These are phyloP conservation scores for Mus musculus DNA, from an alignment of 2,113 vertebrate species.

Conservation along the genomic window GRCm39 chr16:70319001-70319500, in stretches of 20 bases:
- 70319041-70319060: background rate
- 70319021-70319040: background rate
- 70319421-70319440: background rate
- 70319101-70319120: background rate
- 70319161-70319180: background rate
- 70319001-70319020: background rate
- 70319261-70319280: background rate
- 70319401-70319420: background rate
- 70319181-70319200: background rate
- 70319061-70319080: background rate
- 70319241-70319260: slow-evolving; percentile 6
- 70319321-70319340: background rate
- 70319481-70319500: background rate
- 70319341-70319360: background rate
- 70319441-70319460: background rate
- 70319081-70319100: background rate
- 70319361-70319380: background rate
- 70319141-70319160: background rate
- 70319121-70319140: background rate
- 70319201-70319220: background rate
- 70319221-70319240: background rate
- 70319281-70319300: background rate
- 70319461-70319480: fast-evolving
- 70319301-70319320: background rate
- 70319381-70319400: background rate